Evolutionary conservation across 92 coral and sea anemone genomes (phyloP), one percentile per base, ranked within the genome.

Genomic region (Muricea muricata): DNA sequence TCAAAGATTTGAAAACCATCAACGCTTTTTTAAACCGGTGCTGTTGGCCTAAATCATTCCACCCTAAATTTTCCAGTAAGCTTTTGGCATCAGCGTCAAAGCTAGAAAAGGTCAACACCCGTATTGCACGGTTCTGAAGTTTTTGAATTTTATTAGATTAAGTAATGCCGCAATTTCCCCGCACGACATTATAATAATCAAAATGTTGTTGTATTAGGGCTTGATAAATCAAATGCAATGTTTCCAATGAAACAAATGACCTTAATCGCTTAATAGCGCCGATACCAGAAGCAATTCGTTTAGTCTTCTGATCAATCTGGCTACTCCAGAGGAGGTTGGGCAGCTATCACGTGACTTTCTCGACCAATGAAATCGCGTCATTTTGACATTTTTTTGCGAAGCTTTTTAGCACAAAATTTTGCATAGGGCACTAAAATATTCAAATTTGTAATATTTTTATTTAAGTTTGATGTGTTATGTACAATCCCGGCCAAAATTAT

Each of bases 181-280:
- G 15, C 41, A 72, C n/a, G 7, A 20, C 33, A 41, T 17, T 10
- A 25, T 58, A 72, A 14, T 72, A 72, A 14, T 72, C 78, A 25
- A 72, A 72, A 42, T 72, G 78, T 20, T 31, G 52, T 2, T 41
- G 57, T 20, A 72, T 26, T 6, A 72, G 40, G 21, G 55, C 55
- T 18, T 42, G n/a, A 45, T 34, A 70, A 39, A 39, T 30, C 1
- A 17, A 39, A 10, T 35, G 31, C 25, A 70, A 21, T 11, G 25
- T 70, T 11, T 11, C 29, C 23, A 8, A 8, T 10, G 6, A 20
- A 23, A 70, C 77, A 39, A 35, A 70, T 17, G 77, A 8, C 35
- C 23, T 34, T 35, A 70, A 5, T 32, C 77, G 77, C 35, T 39
- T 70, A 40, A 70, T 34, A 7, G 77, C 77, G 3, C 54, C 77